Conservation (phyloP, 2,797 vertebrate genomes). For the Gastrophryne carolinensis region DNA sequence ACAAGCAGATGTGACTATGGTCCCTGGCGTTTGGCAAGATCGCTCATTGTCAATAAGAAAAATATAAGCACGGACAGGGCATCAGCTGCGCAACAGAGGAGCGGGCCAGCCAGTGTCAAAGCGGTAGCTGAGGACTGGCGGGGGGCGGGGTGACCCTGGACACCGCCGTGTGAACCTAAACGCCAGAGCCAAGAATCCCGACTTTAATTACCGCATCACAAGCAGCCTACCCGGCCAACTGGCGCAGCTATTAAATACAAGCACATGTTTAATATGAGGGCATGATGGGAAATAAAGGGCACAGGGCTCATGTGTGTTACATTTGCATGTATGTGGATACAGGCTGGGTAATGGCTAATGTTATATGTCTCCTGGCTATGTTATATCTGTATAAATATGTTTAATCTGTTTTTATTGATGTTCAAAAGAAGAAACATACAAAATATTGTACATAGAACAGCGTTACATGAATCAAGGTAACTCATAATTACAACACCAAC, state of each 20-base stretch:
- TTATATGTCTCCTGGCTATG: too few species aligned
- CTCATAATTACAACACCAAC: too few species aligned
- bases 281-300: too few species aligned
- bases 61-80: slow-evolving; percentile 91
- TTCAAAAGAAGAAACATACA: too few species aligned
- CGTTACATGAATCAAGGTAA: too few species aligned
- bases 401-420: too few species aligned
- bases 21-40: slow-evolving; percentile 97
- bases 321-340: too few species aligned
- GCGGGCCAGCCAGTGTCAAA: slow-evolving; percentile 68
- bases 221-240: background rate
- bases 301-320: too few species aligned
- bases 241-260: background rate
- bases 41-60: slow-evolving; percentile 91
- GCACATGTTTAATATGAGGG: too few species aligned
- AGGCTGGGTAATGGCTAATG: too few species aligned
- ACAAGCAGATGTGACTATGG: slow-evolving; percentile 97
- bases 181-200: slow-evolving; percentile 51
- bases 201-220: slow-evolving; percentile 27
- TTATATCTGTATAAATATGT: too few species aligned
- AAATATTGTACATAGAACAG: too few species aligned
- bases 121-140: slow-evolving; percentile 58
- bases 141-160: slow-evolving; percentile 66
- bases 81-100: slow-evolving; percentile 85
- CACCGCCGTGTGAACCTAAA: slow-evolving; percentile 62